A percentile compares a stretch with the other conserved stretches of the same genome.
Evolutionary conservation across 2,113 vertebrate species (phyloP).

Genomic region (Labeo rohita): DNA sequence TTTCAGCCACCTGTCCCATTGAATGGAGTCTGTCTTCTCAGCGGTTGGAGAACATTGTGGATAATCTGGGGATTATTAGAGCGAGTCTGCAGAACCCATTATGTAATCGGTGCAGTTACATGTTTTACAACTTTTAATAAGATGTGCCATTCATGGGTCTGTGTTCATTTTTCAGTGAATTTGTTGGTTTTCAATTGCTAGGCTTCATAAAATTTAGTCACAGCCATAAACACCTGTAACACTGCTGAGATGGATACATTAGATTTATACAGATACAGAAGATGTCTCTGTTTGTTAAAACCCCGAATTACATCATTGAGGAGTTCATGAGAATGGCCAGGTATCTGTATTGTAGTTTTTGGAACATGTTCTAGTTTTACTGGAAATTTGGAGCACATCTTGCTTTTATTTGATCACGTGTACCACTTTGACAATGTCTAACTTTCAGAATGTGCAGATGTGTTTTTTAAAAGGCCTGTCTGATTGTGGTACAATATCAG

Average conservation of each 20-base stretch:
- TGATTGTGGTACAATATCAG: background rate
- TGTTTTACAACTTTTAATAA: conserved; percentile 20
- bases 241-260: background rate
- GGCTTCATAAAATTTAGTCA: background rate
- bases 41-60: conserved; percentile 18
- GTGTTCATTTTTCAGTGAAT: background rate
- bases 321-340: background rate
- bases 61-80: conserved; percentile 32
- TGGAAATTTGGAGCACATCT: background rate
- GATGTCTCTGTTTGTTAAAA: background rate
- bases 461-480: background rate
- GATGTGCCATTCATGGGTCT: background rate
- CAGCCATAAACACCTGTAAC: background rate
- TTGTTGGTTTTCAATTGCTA: background rate
- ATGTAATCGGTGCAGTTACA: background rate
- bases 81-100: conserved; percentile 25
- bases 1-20: conserved; percentile 49
- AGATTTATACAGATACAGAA: background rate
- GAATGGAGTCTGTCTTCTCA: conserved; percentile 18
- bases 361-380: background rate
- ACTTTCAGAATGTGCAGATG: background rate
- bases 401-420: conserved; percentile 4
- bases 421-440: background rate
- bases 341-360: background rate
- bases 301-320: background rate